Conservation (phyloP, 2,797 vertebrate genomes). For the Pempheris klunzingeri region DNA sequence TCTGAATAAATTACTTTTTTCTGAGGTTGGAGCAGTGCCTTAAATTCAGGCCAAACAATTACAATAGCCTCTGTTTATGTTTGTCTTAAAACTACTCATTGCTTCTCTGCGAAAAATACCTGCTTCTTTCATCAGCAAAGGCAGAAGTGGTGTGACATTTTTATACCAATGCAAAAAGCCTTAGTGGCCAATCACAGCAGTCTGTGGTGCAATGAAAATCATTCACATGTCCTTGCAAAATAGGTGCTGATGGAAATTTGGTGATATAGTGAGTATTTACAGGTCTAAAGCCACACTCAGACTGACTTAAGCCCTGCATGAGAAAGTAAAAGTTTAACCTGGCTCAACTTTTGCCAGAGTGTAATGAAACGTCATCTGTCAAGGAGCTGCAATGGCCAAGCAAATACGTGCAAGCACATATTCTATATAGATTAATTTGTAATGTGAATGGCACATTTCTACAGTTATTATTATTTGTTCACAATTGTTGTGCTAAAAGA, state of each 20-base stretch:
- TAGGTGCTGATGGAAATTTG: not conserved
- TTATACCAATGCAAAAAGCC: not conserved
- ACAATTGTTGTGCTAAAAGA: no score
- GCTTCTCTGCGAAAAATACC: not conserved
- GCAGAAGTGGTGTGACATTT: not conserved
- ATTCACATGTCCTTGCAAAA: slow-evolving; percentile 5
- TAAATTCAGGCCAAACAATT: not conserved
- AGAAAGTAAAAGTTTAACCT: not conserved
- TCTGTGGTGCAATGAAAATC: not conserved
- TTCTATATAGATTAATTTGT: not conserved
- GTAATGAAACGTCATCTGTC: not conserved
- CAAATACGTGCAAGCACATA: not conserved
- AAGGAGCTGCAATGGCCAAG: not conserved
- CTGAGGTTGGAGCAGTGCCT: not conserved
- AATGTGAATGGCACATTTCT: not conserved
- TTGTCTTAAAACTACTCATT: not conserved
- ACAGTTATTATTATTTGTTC: no score
- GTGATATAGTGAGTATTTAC: not conserved
- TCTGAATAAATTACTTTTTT: not conserved
- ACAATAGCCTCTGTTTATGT: not conserved
- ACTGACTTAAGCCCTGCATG: not conserved
- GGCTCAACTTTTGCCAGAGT: not conserved
- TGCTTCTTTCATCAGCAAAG: not conserved
- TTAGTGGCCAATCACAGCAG: not conserved
- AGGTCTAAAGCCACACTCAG: not conserved